phyloP scores from a whole-genome alignment of 2,797 vertebrate species.

The Crax fasciolata region DNA sequence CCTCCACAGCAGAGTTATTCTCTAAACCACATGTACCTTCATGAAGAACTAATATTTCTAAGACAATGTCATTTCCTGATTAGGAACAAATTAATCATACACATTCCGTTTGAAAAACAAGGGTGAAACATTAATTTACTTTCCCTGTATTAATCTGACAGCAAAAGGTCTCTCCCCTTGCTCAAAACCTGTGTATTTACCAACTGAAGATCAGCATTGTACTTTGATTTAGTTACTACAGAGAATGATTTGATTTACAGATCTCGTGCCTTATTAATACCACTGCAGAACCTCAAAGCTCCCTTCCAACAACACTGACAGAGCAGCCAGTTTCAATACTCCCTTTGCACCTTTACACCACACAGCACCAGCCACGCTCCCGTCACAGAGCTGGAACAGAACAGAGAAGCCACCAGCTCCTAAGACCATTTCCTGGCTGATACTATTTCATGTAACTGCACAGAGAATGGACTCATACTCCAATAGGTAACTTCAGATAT shows the following conservation, averaged over 20 bases:
- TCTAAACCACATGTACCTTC: neutral
- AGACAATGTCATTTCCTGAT: neutral
- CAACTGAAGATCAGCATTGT: neutral
- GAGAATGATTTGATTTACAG: neutral
- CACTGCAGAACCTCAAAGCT: neutral
- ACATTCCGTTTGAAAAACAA: neutral
- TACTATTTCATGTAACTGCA: neutral
- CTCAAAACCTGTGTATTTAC: neutral
- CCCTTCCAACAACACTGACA: neutral
- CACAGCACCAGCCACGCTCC: neutral
- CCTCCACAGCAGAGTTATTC: neutral
- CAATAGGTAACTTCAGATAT: neutral
- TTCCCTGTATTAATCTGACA: neutral
- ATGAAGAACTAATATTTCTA: neutral
- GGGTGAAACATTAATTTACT: neutral
- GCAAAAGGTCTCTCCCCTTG: neutral
- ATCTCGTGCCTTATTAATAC: neutral
- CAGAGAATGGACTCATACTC: neutral
- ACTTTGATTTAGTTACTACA: constrained; percentile 29
- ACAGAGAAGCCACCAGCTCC: neutral
- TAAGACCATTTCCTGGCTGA: neutral
- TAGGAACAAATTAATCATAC: neutral
- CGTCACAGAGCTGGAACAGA: neutral
- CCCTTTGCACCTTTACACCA: neutral
- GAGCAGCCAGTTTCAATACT: neutral